Evolutionary conservation across 30 jellyfish, hydroid and myxozoan species (phyloP).

Genomic region (Pelagia noctiluca): DNA sequence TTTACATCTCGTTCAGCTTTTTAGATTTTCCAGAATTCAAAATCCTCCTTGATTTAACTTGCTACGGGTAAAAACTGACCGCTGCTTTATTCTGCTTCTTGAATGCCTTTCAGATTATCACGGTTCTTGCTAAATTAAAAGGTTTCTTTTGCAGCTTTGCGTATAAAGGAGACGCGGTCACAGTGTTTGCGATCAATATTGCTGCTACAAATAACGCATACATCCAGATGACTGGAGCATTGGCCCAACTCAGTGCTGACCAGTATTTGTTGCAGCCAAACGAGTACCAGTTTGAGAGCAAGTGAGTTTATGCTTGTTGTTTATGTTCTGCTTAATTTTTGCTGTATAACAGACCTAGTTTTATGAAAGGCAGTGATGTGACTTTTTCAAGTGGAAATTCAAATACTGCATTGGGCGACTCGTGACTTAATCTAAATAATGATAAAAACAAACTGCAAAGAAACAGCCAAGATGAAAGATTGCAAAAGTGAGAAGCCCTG

Average conservation of each 20-base stretch:
- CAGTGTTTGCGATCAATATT: slow-evolving; percentile 47
- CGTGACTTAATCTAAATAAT: neutral
- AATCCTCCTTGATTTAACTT: too few relatives aligned
- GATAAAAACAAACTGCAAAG: neutral
- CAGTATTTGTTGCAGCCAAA: slow-evolving; percentile 41
- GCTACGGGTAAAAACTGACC: neutral
- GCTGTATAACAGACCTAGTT: neutral
- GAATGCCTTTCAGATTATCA: too few relatives aligned
- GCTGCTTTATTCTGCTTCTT: neutral
- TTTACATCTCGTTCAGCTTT: neutral
- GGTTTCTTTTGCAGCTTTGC: slow-evolving; percentile 17
- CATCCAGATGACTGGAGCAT: slow-evolving; percentile 34
- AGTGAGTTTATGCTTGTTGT: slow-evolving; percentile 5
- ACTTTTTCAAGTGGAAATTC: too few relatives aligned
- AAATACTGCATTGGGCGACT: neutral
- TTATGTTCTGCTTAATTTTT: neutral
- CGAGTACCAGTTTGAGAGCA: slow-evolving; percentile 39
- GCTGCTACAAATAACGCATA: slow-evolving; percentile 14
- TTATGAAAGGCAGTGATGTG: neutral
- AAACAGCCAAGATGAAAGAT: neutral
- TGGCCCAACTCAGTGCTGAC: slow-evolving; percentile 36
- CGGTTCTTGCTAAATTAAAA: neutral
- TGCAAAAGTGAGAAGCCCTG: neutral
- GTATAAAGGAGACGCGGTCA: slow-evolving; percentile 33
- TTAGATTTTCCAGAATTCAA: neutral